phyloP scores from a whole-genome alignment of 1,140 invertebrate genomes.

The Pachypeltis micranthus region DNA sequence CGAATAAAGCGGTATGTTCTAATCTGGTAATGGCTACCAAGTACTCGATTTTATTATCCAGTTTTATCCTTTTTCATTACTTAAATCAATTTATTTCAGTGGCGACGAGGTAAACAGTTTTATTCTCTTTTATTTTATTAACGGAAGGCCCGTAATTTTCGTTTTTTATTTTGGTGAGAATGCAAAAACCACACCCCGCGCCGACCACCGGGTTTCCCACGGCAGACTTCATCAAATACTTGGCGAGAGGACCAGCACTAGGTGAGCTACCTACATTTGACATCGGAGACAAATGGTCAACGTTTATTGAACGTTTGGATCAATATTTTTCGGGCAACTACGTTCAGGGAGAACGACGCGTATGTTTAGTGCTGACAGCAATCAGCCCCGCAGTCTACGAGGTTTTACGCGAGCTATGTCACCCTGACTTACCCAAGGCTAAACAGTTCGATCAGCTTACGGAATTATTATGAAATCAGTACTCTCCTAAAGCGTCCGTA shows the following conservation, averaged over 20 bases:
- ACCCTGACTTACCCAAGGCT: background rate
- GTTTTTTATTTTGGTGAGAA: no score
- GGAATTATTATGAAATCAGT: background rate
- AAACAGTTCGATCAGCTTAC: background rate
- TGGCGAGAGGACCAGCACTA: background rate
- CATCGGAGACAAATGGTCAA: background rate
- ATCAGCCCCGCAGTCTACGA: background rate
- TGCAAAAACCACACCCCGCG: no score
- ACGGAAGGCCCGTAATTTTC: no score
- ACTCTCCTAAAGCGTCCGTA: background rate
- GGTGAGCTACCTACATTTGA: background rate
- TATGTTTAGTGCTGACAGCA: background rate
- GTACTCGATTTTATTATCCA: no score
- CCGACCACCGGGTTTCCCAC: no score
- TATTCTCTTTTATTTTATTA: no score
- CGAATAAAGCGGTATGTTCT: no score
- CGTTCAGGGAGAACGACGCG: background rate
- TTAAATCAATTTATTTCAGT: no score
- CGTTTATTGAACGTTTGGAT: background rate
- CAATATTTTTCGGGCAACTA: background rate
- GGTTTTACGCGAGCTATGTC: background rate
- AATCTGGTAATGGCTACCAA: no score
- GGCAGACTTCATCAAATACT: background rate
- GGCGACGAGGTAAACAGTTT: no score
- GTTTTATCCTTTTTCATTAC: no score